Evolutionary conservation across 2,888 invertebrate genomes (phyloP).

Genomic region (Parasteatoda lunata): DNA sequence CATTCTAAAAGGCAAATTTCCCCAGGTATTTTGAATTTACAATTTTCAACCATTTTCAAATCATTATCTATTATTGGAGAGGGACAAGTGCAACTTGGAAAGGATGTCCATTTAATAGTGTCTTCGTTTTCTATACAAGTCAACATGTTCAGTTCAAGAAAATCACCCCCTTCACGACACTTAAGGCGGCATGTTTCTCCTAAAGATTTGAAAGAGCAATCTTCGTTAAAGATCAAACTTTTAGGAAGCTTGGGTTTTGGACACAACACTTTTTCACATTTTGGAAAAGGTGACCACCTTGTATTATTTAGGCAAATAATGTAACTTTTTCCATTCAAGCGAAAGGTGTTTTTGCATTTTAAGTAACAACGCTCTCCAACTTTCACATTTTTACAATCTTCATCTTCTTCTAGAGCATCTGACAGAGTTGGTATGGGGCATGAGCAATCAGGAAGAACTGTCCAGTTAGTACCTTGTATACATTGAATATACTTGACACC

Average conservation of each 20-base stretch:
- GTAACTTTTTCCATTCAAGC: not conserved
- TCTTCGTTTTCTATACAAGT: not conserved
- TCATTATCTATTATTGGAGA: not conserved
- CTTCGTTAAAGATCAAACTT: constrained; percentile 3
- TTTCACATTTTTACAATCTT: constrained; percentile 6
- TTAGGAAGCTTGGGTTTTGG: constrained; percentile 3
- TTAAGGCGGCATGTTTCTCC: not conserved
- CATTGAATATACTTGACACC: not conserved
- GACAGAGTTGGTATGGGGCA: constrained; percentile 9
- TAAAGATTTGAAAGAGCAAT: constrained; percentile 14
- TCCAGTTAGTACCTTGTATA: constrained; percentile 1
- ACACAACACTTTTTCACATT: not conserved
- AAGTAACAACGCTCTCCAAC: not conserved
- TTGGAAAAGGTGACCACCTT: constrained; percentile 14
- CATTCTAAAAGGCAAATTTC: constrained; percentile 18
- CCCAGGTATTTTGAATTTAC: constrained; percentile 1
- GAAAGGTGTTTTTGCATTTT: not conserved
- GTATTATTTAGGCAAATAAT: constrained; percentile 2
- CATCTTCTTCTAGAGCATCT: not conserved
- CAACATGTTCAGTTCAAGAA: constrained; percentile 5
- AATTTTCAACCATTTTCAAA: not conserved
- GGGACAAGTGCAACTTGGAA: constrained; percentile 20
- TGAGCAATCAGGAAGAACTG: constrained; percentile 23
- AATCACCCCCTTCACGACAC: constrained; percentile 7
- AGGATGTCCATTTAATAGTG: not conserved